Conservation (phyloP, 2,113 vertebrate genomes). For the Callocephalon fimbriatum region DNA sequence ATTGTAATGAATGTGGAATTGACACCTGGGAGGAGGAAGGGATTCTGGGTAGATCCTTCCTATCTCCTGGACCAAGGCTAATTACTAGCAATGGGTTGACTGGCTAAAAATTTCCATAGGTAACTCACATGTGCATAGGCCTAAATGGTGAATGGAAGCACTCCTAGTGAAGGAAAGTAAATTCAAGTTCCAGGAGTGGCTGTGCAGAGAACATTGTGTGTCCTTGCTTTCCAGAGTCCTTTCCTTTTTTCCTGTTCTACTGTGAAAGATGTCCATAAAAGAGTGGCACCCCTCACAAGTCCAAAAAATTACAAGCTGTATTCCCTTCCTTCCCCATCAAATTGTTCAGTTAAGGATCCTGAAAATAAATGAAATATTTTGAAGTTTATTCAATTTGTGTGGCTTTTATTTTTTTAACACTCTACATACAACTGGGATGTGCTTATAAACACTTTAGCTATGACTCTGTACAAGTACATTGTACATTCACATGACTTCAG, state of each 20-base stretch:
- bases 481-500: background rate
- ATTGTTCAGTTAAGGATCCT: background rate
- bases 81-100: background rate
- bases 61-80: background rate
- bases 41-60: background rate
- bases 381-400: background rate
- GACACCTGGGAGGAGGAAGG: background rate
- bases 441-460: background rate
- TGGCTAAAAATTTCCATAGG: background rate
- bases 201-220: background rate
- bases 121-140: background rate
- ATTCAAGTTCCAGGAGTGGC: background rate
- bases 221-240: background rate
- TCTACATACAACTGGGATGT: background rate
- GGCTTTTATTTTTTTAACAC: background rate
- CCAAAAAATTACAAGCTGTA: background rate
- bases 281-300: background rate
- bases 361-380: background rate
- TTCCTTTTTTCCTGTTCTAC: background rate
- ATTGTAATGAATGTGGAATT: background rate
- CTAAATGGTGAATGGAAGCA: background rate
- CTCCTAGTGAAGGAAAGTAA: background rate
- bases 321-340: background rate
- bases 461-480: background rate
- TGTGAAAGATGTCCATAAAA: background rate